phyloP scores from a whole-genome alignment of 1,140 invertebrate genomes.

The Mylabris phalerata region DNA sequence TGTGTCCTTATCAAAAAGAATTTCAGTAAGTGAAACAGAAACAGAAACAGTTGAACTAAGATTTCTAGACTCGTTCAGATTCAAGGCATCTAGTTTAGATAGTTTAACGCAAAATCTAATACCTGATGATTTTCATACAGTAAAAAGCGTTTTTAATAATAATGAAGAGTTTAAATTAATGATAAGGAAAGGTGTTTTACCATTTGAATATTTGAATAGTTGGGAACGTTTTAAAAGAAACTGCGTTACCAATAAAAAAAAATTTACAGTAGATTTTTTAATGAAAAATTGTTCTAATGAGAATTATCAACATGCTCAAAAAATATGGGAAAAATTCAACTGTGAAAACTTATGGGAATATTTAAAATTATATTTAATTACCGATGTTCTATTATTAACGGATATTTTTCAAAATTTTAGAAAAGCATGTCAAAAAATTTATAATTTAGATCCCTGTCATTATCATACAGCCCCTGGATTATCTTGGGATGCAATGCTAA shows the following conservation, averaged over 20 bases:
- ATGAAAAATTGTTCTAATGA: conserved; percentile 26
- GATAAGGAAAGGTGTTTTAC: conserved; percentile 33
- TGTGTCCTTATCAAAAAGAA: conserved; percentile 11
- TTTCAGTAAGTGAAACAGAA: no score
- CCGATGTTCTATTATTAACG: conserved; percentile 39
- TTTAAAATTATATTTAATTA: conserved; percentile 42
- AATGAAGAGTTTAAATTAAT: conserved; percentile 29
- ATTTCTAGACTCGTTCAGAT: background rate
- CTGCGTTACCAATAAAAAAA: conserved; percentile 29
- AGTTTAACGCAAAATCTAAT: conserved; percentile 11
- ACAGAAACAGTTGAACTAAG: no score
- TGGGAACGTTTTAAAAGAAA: conserved; percentile 34
- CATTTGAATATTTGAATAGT: conserved; percentile 34
- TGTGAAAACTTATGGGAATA: conserved; percentile 39
- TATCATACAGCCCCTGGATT: conserved; percentile 40
- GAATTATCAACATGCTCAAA: conserved; percentile 42
- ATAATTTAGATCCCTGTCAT: conserved; percentile 37
- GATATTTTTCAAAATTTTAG: conserved; percentile 48
- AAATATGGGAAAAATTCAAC: conserved; percentile 43
- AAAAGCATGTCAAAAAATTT: conserved; percentile 28
- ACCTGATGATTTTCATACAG: no score
- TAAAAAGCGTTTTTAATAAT: background rate
- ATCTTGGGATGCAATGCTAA: conserved; percentile 43
- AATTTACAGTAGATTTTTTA: conserved; percentile 36
- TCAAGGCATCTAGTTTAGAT: conserved; percentile 16